phyloP scores from a whole-genome alignment of 2,888 invertebrate genomes.

The Resseliella maxima region DNA sequence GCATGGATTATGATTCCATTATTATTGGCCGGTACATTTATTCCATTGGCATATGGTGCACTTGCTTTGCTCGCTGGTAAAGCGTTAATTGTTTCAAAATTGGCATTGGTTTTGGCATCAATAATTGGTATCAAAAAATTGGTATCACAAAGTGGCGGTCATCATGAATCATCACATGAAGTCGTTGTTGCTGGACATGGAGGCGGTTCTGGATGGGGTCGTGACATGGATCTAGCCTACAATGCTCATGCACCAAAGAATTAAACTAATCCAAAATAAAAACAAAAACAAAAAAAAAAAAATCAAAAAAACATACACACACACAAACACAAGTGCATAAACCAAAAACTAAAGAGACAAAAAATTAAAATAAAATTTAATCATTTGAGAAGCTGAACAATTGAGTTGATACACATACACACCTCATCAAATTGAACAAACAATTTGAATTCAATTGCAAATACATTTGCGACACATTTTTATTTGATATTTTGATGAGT shows the following conservation, averaged over 20 bases:
- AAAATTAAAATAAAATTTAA: background rate
- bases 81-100: constrained; percentile 84
- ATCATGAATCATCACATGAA: constrained; percentile 75
- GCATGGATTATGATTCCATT: constrained; percentile 82
- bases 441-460: background rate
- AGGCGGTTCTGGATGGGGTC: constrained; percentile 80
- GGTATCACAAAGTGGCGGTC: constrained; percentile 74
- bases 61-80: constrained; percentile 85
- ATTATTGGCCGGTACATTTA: constrained; percentile 82
- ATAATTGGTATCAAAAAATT: constrained; percentile 89
- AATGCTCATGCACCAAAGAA: constrained; percentile 68
- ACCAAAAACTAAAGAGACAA: background rate
- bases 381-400: background rate
- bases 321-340: background rate
- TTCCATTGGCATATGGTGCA: constrained; percentile 85
- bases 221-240: constrained; percentile 74
- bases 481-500: no score
- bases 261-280: background rate
- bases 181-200: constrained; percentile 79
- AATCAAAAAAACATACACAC: background rate
- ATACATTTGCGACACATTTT: background rate
- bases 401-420: background rate
- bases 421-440: background rate
- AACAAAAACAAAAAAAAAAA: background rate
- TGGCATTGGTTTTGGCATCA: constrained; percentile 83